These are phyloP conservation scores for Anabacerthia variegaticeps DNA, from an alignment of 2,797 vertebrate genomes.

Conservation along the genomic window DNA sequence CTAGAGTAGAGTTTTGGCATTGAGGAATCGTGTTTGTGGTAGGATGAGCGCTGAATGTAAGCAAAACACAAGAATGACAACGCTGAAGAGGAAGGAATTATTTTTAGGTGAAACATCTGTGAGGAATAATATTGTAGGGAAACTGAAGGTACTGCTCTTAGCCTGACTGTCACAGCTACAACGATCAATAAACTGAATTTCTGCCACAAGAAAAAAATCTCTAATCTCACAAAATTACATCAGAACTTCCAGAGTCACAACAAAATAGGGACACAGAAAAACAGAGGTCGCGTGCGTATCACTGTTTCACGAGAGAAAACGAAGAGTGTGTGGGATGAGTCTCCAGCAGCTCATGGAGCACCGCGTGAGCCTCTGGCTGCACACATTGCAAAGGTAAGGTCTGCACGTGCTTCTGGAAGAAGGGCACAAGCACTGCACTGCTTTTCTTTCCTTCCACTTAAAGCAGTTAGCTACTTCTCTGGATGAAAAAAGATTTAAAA, in stretches of 20 bases:
- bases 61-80: background rate
- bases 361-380: fast-evolving
- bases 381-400: background rate
- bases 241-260: background rate
- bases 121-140: background rate
- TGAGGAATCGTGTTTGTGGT: background rate
- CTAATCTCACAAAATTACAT: background rate
- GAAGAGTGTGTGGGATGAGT: background rate
- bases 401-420: background rate
- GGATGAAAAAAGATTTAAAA: background rate
- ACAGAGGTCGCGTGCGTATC: fast-evolving
- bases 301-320: background rate
- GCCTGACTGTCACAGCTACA: background rate
- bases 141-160: background rate
- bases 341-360: background rate
- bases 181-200: background rate
- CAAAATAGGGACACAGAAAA: background rate
- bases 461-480: background rate
- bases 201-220: background rate
- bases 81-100: background rate
- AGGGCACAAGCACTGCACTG: background rate
- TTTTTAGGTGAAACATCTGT: background rate
- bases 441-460: background rate
- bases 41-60: background rate
- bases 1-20: background rate